These are phyloP conservation scores for Anorthoa munda DNA, from an alignment of 2,888 invertebrate species.

Conservation along the genomic window DNA sequence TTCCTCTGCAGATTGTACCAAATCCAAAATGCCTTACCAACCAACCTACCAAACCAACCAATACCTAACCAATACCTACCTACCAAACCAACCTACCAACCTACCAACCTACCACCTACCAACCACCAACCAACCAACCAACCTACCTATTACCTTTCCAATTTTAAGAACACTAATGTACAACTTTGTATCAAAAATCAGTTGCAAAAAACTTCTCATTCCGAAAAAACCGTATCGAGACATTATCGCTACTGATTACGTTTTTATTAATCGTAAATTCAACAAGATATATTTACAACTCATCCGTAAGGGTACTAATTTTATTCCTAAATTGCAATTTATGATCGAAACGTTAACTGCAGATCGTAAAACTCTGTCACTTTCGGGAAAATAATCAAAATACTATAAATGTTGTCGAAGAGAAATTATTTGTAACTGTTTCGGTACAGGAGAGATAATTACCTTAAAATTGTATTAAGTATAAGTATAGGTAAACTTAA, in stretches of 20 bases:
- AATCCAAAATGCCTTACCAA: background rate
- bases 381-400: slow-evolving; percentile 63
- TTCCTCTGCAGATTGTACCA: background rate
- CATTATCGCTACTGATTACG: slow-evolving; percentile 63
- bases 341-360: slow-evolving; percentile 62
- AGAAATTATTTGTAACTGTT: slow-evolving; percentile 47
- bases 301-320: slow-evolving; percentile 57
- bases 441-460: slow-evolving; percentile 32
- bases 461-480: slow-evolving; percentile 12
- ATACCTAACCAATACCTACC: too few relatives aligned
- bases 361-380: slow-evolving; percentile 63
- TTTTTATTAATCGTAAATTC: slow-evolving; percentile 71
- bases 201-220: background rate
- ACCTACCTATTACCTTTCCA: too few relatives aligned
- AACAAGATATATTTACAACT: slow-evolving; percentile 65
- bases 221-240: slow-evolving; percentile 2
- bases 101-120: too few relatives aligned
- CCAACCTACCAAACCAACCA: too few relatives aligned
- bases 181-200: slow-evolving; percentile 36
- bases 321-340: slow-evolving; percentile 75
- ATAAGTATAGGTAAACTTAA: background rate
- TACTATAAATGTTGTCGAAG: slow-evolving; percentile 56
- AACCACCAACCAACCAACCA: too few relatives aligned
- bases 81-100: too few relatives aligned
- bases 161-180: background rate